phyloP scores from a whole-genome alignment of 2,113 vertebrate species.

The Phalacrocorax brasilianus region DNA sequence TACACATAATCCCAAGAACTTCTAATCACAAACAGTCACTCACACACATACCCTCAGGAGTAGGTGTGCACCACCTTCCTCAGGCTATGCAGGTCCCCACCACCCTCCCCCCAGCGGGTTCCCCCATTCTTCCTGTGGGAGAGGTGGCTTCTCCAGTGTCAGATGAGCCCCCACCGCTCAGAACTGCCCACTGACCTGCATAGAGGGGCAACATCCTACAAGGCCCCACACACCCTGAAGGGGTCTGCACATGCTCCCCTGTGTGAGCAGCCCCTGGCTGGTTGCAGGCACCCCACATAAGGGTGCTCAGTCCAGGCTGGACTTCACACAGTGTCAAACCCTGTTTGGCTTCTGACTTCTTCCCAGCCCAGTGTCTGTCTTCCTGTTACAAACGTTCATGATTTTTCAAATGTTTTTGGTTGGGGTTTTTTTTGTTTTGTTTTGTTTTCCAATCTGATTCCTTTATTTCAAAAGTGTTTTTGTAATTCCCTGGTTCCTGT shows the following conservation, averaged over 20 bases:
- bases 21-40: not conserved
- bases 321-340: not conserved
- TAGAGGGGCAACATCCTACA: no score
- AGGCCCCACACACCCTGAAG: not conserved
- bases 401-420: not conserved
- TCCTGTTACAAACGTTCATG: not conserved
- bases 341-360: not conserved
- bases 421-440: no score
- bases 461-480: not conserved
- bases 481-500: not conserved
- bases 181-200: not conserved
- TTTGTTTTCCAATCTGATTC: not conserved
- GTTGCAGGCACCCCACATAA: rapidly evolving
- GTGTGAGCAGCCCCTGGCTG: not conserved
- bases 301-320: no score
- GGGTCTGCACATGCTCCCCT: not conserved
- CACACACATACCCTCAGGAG: not conserved
- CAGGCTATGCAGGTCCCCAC: not conserved
- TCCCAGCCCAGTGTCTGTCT: not conserved
- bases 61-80: not conserved
- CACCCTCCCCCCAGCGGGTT: rapidly evolving
- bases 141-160: not conserved
- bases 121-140: not conserved
- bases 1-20: not conserved
- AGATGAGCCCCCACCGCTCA: not conserved